phyloP scores from a whole-genome alignment of 1,140 invertebrate genomes.

The Halictus rubicundus region DNA sequence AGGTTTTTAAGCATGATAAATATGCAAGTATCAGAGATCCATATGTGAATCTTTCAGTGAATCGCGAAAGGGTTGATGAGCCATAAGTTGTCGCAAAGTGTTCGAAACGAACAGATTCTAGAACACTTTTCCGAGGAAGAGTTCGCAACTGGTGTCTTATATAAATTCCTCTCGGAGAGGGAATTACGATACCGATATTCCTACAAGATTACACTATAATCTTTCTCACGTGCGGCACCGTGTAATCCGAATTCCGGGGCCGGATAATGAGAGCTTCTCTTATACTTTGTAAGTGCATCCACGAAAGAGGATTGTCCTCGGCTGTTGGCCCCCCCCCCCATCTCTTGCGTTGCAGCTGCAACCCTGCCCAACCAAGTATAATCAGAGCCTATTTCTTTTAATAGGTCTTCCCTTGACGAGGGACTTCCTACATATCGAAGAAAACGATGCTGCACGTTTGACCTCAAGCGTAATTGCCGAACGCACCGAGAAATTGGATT shows the following conservation, averaged over 20 bases:
- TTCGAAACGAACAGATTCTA: background rate
- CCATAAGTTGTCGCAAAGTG: too few species aligned
- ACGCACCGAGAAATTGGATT: slow-evolving; percentile 10
- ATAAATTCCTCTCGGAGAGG: slow-evolving; percentile 3
- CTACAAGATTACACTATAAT: slow-evolving; percentile 17
- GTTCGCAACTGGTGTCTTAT: background rate
- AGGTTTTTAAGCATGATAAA: too few species aligned
- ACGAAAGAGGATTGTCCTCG: slow-evolving; percentile 20
- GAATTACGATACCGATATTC: background rate
- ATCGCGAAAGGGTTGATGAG: too few species aligned
- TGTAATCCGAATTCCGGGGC: slow-evolving; percentile 9
- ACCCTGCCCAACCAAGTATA: background rate
- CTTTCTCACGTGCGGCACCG: slow-evolving; percentile 2
- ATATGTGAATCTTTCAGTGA: too few species aligned
- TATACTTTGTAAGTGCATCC: slow-evolving; percentile 17
- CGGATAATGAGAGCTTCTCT: slow-evolving; percentile 15
- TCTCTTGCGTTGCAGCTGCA: slow-evolving; percentile 8
- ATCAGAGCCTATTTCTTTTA: slow-evolving; percentile 23
- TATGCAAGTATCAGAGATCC: too few species aligned
- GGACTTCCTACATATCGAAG: slow-evolving; percentile 19
- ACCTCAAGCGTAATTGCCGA: background rate
- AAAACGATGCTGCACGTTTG: slow-evolving; percentile 6
- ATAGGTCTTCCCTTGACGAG: slow-evolving; percentile 6
- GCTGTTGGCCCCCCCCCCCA: background rate
- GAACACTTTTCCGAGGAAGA: background rate